phyloP scores from a whole-genome alignment of 2,797 vertebrate species.

The Scolopax bukidnonensis region DNA sequence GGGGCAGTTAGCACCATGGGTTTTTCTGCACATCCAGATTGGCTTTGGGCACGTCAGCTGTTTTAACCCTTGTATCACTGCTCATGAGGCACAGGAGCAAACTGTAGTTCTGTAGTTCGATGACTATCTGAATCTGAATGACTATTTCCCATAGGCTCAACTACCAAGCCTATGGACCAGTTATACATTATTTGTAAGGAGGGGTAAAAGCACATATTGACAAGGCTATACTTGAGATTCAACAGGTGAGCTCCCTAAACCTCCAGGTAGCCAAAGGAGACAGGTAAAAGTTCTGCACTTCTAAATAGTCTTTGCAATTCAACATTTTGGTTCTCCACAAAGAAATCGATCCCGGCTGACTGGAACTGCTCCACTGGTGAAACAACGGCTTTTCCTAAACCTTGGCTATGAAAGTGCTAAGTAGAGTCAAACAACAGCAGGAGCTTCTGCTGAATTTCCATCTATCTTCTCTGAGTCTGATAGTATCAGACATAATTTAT shows the following conservation, averaged over 20 bases:
- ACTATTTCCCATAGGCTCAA: background rate
- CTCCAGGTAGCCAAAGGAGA: background rate
- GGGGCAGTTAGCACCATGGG: background rate
- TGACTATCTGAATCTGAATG: background rate
- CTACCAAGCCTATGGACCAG: background rate
- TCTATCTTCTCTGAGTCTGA: background rate
- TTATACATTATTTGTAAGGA: accelerated
- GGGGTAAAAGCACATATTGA: background rate
- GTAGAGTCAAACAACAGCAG: background rate
- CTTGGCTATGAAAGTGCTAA: background rate
- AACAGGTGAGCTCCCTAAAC: background rate
- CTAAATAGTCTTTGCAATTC: background rate
- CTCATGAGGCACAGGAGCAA: background rate
- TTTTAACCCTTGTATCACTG: background rate
- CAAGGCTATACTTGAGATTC: background rate
- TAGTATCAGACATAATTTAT: background rate
- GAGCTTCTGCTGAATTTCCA: background rate
- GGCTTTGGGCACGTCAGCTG: background rate
- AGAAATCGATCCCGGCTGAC: background rate
- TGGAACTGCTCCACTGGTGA: background rate
- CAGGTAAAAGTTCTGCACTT: background rate
- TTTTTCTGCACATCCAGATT: background rate
- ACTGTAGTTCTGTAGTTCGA: accelerated
- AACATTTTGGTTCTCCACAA: background rate
- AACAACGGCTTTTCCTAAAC: background rate